A percentile compares a stretch with the other conserved stretches of the same genome.
Evolutionary conservation across 1,140 invertebrate species (phyloP).

Genomic region (Drosophila ironensis): DNA sequence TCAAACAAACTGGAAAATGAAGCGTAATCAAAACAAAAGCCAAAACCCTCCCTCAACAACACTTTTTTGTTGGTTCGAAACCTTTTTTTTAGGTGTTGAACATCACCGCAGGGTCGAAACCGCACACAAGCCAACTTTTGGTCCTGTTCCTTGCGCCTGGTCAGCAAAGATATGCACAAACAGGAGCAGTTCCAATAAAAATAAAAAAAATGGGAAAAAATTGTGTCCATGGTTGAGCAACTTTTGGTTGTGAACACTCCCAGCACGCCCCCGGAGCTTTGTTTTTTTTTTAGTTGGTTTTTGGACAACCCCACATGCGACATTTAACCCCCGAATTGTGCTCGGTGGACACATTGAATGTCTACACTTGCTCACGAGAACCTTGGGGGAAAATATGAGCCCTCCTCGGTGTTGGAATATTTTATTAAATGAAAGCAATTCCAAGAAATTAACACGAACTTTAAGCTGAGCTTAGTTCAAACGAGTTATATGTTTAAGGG

Average conservation of each 20-base stretch:
- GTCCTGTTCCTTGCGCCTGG: slow-evolving; percentile 48
- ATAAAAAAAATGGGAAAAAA: slow-evolving; percentile 7
- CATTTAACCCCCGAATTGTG: slow-evolving; percentile 74
- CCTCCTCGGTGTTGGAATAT: slow-evolving; percentile 1
- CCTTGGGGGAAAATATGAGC: too few relatives aligned
- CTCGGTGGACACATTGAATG: slow-evolving; percentile 61
- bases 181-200: slow-evolving; percentile 23
- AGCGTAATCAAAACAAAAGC: slow-evolving; percentile 48
- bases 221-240: slow-evolving; percentile 63
- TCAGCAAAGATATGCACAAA: slow-evolving; percentile 76
- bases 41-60: background rate
- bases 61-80: slow-evolving; percentile 1
- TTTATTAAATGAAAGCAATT: too few relatives aligned
- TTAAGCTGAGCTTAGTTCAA: too few relatives aligned
- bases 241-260: slow-evolving; percentile 45
- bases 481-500: too few relatives aligned
- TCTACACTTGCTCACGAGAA: slow-evolving; percentile 25
- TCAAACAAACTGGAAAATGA: slow-evolving; percentile 34
- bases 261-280: background rate
- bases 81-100: slow-evolving; percentile 74
- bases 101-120: slow-evolving; percentile 68
- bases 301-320: slow-evolving; percentile 54
- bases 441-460: too few relatives aligned
- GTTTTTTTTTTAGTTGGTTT: background rate
- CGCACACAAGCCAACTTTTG: slow-evolving; percentile 48